Evolutionary conservation across 1,140 invertebrate species (phyloP), one percentile per base, ranked within the genome.

Genomic region (Plutomurus gul): DNA sequence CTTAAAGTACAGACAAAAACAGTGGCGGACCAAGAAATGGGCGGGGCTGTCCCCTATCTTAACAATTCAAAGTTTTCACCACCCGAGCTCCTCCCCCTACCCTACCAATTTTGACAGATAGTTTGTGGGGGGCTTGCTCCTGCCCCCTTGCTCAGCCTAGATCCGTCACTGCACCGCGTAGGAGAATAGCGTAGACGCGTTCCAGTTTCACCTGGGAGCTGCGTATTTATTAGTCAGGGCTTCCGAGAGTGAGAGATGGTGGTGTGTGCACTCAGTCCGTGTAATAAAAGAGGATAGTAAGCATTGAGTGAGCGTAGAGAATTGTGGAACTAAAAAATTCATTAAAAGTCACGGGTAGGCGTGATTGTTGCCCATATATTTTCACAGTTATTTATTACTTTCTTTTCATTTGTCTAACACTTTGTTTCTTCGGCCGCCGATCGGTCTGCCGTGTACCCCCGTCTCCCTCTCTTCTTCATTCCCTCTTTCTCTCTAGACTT

Each of bases 281-380:
- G 56, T 30, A 30, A 65, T 65, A 30, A 16, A 65, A 27, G 27
- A 16, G 56, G 51, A 60, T 60, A 22, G 51, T 60, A 18, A 22
- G 51, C 33, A 11, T 13, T 27, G 51, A 30, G 51, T 30, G 8
- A 65, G 16, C 16, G 51, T 65, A 27, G 56, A 65, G 56, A 10
- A 13, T n/a, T n/a, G 10, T 65, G 56, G 56, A 33, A 65, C 27
- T 46, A 72, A 72, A 72, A 72, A 72, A 72, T 72, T 72, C 70
- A 72, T 72, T 72, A 72, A 72, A 72, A 72, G 70, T 72, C 39
- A 72, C 40, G 40, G 49, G 73, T 33, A 80, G 78, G 78, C 78
- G 78, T 80, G 78, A 72, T 75, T 80, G 39, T 27, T 16, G 37
- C 33, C 51, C 73, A 80, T 80, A 80, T 75, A 80, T 80, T 80